Evolutionary conservation across 1,140 invertebrate genomes (phyloP).

Genomic region (Drosophila albomicans): DNA sequence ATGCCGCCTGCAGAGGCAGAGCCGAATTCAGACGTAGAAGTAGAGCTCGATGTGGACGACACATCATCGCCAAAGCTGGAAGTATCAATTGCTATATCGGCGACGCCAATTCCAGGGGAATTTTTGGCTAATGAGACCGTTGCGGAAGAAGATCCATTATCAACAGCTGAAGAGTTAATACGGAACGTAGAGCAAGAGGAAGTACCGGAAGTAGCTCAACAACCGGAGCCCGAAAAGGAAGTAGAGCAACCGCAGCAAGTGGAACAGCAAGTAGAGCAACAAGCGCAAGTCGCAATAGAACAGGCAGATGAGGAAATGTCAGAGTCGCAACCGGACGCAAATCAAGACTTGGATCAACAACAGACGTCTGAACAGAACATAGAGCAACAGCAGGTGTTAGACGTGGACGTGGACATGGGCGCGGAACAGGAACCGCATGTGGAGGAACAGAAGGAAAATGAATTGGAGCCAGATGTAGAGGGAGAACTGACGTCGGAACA

Average conservation of each 20-base stretch:
- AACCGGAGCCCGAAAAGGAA: no score
- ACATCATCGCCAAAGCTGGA: background rate
- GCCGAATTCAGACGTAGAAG: background rate
- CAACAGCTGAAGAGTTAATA: no score
- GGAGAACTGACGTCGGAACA: background rate
- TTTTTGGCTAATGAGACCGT: no score
- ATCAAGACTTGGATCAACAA: background rate
- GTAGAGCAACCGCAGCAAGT: background rate
- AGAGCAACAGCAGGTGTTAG: background rate
- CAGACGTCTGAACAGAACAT: background rate
- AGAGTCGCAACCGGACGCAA: background rate
- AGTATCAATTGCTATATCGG: background rate
- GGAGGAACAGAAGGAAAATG: background rate
- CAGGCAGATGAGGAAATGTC: no score
- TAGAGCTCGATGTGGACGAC: background rate
- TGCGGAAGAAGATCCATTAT: no score
- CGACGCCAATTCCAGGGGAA: background rate
- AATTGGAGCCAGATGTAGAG: background rate
- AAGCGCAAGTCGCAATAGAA: no score
- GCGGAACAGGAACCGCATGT: background rate
- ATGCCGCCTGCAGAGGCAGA: no score
- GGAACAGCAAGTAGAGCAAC: no score
- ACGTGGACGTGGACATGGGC: background rate
- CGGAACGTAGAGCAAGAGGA: no score
- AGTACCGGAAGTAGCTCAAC: no score